Percentiles rank a stretch among this genome's conserved stretches.
Conservation (phyloP, 37 sponge, comb jelly and placozoan genomes). For the Agelas oroides region DNA sequence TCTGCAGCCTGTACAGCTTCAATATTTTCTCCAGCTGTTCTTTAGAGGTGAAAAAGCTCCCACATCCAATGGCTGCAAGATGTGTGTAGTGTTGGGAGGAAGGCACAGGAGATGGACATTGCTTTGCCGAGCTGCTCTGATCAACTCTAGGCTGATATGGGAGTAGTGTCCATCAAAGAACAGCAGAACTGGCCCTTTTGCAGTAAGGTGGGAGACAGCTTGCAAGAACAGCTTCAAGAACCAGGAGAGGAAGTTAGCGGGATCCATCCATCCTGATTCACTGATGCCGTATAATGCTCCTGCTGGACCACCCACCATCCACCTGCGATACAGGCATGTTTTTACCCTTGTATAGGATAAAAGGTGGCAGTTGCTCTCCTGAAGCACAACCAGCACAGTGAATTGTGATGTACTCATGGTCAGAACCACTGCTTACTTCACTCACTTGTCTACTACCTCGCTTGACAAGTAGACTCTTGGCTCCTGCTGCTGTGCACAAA, state of each 20-base stretch:
- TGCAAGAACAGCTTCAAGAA: conserved; percentile 5
- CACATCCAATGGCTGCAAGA: conserved; percentile 25
- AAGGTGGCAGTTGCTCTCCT: conserved; percentile 19
- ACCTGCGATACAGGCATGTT: conserved; percentile 7
- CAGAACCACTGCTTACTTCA: conserved; percentile 25
- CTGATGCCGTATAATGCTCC: conserved; percentile 10
- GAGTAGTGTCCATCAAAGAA: no score
- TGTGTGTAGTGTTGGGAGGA: conserved; percentile 64
- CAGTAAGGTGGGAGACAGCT: conserved; percentile 18
- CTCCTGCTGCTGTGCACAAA: no score
- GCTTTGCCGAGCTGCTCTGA: background rate
- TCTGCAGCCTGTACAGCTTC: background rate
- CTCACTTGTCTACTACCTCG: conserved; percentile 20
- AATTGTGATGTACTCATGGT: conserved; percentile 27
- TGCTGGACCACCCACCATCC: conserved; percentile 27
- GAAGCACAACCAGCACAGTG: conserved; percentile 18
- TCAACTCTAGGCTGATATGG: conserved; percentile 14
- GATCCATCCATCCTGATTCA: conserved; percentile 42
- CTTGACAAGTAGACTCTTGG: conserved; percentile 7
- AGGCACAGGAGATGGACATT: conserved; percentile 59
- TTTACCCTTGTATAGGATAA: conserved; percentile 32
- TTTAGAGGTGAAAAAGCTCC: conserved; percentile 21
- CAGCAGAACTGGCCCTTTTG: conserved; percentile 24
- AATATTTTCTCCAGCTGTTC: conserved; percentile 17
- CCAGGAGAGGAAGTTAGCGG: conserved; percentile 18